Percentiles rank a stretch among this genome's conserved stretches.
Conservation (phyloP, 2,113 vertebrate species). For the Ursus arctos region DNA sequence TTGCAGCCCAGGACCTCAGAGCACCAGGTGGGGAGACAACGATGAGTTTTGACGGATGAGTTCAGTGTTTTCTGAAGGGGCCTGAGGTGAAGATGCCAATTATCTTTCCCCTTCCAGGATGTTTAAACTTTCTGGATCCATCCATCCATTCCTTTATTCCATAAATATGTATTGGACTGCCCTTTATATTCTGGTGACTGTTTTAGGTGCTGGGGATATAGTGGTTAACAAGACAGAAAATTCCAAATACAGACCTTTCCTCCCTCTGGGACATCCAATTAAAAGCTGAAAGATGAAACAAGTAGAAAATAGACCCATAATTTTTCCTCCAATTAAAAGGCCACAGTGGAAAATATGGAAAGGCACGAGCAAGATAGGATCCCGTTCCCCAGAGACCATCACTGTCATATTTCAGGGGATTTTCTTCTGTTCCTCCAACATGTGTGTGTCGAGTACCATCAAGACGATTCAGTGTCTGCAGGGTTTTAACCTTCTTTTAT, state of each 20-base stretch:
- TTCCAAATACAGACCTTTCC: background rate
- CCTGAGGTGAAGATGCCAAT: background rate
- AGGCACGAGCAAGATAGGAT: background rate
- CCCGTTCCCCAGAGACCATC: background rate
- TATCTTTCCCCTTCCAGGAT: background rate
- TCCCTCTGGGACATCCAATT: background rate
- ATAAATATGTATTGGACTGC: accelerated
- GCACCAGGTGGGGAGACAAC: accelerated
- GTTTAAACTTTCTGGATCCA: background rate
- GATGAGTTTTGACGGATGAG: background rate
- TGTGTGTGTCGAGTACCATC: accelerated
- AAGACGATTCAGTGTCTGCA: background rate
- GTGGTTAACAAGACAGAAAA: background rate
- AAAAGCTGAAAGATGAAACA: background rate
- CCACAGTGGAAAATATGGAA: background rate
- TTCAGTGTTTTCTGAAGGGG: background rate
- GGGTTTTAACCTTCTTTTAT: background rate
- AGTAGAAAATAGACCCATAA: background rate
- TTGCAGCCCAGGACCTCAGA: background rate
- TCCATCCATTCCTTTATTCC: background rate
- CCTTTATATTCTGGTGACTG: background rate
- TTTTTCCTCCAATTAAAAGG: too few relatives aligned
- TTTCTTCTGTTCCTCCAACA: background rate
- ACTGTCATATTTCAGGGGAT: accelerated
- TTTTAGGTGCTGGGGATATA: background rate